These are phyloP conservation scores for Pseudococcus longispinus DNA, from an alignment of 2,888 invertebrate species.

Conservation along the genomic window DNA sequence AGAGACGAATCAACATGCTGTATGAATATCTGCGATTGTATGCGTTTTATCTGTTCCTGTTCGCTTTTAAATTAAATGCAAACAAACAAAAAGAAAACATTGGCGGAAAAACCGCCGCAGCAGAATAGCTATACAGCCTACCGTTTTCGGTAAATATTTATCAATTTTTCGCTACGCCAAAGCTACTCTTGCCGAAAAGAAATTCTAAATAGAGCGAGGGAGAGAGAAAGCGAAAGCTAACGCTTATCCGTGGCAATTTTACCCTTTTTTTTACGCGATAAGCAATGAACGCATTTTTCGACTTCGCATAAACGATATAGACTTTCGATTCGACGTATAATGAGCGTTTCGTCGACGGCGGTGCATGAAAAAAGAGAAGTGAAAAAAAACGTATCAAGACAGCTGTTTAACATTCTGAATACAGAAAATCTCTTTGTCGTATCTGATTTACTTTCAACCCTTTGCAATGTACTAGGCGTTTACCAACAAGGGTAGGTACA, in stretches of 20 bases:
- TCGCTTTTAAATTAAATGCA: conserved; percentile 35
- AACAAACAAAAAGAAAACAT: conserved; percentile 41
- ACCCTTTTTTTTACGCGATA: conserved; percentile 33
- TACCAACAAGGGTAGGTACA: conserved; percentile 9
- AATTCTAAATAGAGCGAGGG: neutral
- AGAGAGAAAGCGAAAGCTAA: neutral
- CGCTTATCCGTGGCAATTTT: neutral
- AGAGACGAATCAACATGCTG: conserved; percentile 15
- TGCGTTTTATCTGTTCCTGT: neutral
- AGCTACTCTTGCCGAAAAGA: neutral
- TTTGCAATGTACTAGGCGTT: neutral
- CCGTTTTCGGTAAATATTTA: conserved; percentile 38
- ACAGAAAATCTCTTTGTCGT: conserved; percentile 32
- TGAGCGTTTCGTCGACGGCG: conserved; percentile 24
- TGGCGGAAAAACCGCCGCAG: neutral
- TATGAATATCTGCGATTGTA: conserved; percentile 19
- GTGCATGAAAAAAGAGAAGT: neutral
- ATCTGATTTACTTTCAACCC: conserved; percentile 43
- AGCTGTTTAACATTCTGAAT: conserved; percentile 41
- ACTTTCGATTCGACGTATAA: conserved; percentile 5
- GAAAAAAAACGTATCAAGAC: conserved; percentile 12
- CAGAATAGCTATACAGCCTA: neutral
- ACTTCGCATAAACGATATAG: conserved; percentile 14
- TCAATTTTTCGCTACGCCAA: conserved; percentile 14
- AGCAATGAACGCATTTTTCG: conserved; percentile 29